Conservation (phyloP, 2,888 invertebrate genomes). For the Coelopa pilipes region DNA sequence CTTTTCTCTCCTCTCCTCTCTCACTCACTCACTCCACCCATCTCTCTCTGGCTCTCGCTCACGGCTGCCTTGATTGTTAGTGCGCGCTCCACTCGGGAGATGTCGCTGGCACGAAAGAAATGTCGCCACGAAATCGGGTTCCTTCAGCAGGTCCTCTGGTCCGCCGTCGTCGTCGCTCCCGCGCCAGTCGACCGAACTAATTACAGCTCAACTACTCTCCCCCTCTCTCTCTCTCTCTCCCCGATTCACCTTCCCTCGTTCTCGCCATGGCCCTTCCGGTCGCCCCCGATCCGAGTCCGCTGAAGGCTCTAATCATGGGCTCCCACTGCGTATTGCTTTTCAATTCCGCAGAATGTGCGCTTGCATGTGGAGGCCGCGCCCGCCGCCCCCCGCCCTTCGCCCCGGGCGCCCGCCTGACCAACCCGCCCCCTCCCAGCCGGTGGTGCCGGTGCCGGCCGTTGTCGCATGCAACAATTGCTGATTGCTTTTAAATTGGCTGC, state of each 20-base stretch:
- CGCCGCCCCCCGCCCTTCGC: not conserved
- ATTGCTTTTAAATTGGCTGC: slow-evolving; percentile 47
- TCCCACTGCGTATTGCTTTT: slow-evolving; percentile 30
- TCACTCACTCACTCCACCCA: not conserved
- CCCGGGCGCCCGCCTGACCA: too few relatives aligned
- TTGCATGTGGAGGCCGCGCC: slow-evolving; percentile 25
- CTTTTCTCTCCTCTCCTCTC: not conserved
- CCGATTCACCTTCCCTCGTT: not conserved
- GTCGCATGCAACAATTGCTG: slow-evolving; percentile 48
- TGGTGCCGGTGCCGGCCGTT: not conserved
- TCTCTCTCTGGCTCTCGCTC: not conserved
- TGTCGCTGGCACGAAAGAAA: slow-evolving; percentile 1
- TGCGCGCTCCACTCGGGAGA: not conserved
- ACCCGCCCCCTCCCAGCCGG: not conserved
- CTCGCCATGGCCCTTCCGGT: too few relatives aligned
- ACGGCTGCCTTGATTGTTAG: not conserved
- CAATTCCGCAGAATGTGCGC: slow-evolving; percentile 14
- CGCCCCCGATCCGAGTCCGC: not conserved
- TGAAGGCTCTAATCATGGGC: slow-evolving; percentile 19
- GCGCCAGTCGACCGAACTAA: slow-evolving; percentile 11
- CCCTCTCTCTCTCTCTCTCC: not conserved
- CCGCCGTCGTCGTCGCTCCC: not conserved
- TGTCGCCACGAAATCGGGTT: slow-evolving; percentile 13
- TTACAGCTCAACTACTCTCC: slow-evolving; percentile 24
- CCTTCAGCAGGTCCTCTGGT: slow-evolving; percentile 14